phyloP scores from a whole-genome alignment of 2,888 invertebrate species.

The Seladonia tumulorum region DNA sequence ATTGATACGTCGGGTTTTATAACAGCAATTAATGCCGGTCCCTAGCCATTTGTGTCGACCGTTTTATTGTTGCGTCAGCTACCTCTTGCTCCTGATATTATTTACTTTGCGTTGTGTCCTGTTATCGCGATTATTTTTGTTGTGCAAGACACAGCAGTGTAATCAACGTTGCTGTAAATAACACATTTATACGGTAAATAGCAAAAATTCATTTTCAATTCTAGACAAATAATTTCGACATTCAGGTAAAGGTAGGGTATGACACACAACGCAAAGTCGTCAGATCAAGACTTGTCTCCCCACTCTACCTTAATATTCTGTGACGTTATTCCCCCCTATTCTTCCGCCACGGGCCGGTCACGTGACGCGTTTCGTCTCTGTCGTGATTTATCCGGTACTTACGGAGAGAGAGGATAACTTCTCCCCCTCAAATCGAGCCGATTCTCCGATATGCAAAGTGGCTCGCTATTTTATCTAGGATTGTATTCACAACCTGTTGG shows the following conservation, averaged over 20 bases:
- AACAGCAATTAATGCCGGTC: not conserved
- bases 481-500: not conserved
- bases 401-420: not conserved
- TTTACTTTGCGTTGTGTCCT: not conserved
- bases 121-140: not conserved
- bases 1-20: not conserved
- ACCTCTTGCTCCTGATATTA: not conserved
- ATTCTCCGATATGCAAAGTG: not conserved
- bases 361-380: too few relatives aligned
- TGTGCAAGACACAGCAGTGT: too few relatives aligned
- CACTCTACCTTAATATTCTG: too few relatives aligned
- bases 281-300: too few relatives aligned
- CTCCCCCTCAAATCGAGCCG: not conserved
- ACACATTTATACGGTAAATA: too few relatives aligned
- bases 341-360: too few relatives aligned
- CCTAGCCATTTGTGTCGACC: not conserved
- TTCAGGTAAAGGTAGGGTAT: too few relatives aligned
- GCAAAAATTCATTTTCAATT: too few relatives aligned
- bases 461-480: not conserved
- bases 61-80: not conserved
- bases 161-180: not conserved
- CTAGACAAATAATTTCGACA: too few relatives aligned
- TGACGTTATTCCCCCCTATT: too few relatives aligned
- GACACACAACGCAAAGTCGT: too few relatives aligned
- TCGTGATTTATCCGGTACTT: not conserved